phyloP scores from a whole-genome alignment of 2,797 vertebrate species.

The Neostethus bicornis region DNA sequence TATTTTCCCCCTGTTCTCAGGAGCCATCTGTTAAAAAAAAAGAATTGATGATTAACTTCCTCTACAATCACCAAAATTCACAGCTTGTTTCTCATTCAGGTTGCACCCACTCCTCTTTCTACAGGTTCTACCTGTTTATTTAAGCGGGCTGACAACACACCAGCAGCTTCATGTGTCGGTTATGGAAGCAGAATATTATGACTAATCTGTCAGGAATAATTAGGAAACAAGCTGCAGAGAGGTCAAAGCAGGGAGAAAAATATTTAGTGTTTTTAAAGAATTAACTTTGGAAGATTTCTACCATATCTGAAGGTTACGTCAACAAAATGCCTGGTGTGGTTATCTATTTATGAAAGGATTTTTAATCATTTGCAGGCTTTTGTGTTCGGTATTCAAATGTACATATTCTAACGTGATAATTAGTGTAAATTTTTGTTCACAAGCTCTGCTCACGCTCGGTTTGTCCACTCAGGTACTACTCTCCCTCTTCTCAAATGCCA shows the following conservation, averaged over 20 bases:
- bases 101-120: constrained; percentile 8
- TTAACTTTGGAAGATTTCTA: too few relatives aligned
- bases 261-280: constrained; percentile 19
- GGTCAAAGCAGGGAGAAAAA: constrained; percentile 43
- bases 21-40: neutral
- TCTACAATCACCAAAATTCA: constrained; percentile 6
- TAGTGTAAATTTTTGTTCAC: too few relatives aligned
- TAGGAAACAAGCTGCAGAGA: constrained; percentile 30
- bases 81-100: constrained; percentile 5
- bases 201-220: constrained; percentile 37
- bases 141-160: constrained; percentile 56
- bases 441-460: too few relatives aligned
- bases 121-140: constrained; percentile 53
- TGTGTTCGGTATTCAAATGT: too few relatives aligned
- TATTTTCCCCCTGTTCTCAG: neutral
- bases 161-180: constrained; percentile 46
- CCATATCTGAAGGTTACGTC: too few relatives aligned
- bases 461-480: too few relatives aligned
- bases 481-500: too few relatives aligned
- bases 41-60: neutral
- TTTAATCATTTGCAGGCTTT: too few relatives aligned
- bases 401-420: too few relatives aligned
- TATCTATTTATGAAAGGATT: too few relatives aligned
- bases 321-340: too few relatives aligned
- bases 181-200: constrained; percentile 39